Conservation (phyloP, 2,797 vertebrate genomes). For the Chaetodon trifasciatus region DNA sequence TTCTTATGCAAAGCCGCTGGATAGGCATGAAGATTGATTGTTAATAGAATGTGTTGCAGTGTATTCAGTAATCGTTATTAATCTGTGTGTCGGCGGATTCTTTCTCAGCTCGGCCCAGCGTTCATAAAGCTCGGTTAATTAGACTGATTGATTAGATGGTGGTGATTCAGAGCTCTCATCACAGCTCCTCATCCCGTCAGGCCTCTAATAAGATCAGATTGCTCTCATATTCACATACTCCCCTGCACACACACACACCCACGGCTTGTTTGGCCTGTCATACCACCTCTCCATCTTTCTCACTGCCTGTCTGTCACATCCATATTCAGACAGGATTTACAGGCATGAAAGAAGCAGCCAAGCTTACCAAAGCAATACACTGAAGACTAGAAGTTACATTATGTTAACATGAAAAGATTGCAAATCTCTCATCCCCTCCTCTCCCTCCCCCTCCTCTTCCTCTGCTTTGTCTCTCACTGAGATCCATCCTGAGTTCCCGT, state of each 20-base stretch:
- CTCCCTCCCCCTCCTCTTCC: constrained; percentile 11
- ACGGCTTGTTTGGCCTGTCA: constrained; percentile 65
- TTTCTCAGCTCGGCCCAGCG: constrained; percentile 72
- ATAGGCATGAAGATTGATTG: constrained; percentile 71
- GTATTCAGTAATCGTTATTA: constrained; percentile 83
- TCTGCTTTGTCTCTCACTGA: constrained; percentile 55
- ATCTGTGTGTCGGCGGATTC: constrained; percentile 79
- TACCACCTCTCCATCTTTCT: constrained; percentile 64
- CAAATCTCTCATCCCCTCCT: constrained; percentile 59
- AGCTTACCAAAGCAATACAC: constrained; percentile 69
- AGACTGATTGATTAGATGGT: constrained; percentile 84
- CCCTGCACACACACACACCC: constrained; percentile 27
- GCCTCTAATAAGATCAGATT: constrained; percentile 80
- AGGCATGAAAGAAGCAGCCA: constrained; percentile 68
- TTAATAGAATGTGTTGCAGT: constrained; percentile 79
- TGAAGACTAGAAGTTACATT: constrained; percentile 67
- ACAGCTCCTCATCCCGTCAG: constrained; percentile 74
- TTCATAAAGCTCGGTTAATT: constrained; percentile 83
- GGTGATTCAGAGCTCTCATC: constrained; percentile 78
- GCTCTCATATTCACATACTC: constrained; percentile 64
- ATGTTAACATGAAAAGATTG: constrained; percentile 77
- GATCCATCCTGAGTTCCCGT: constrained; percentile 61
- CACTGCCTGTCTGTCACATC: constrained; percentile 68
- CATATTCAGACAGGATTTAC: constrained; percentile 74
- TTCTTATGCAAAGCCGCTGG: constrained; percentile 63